phyloP scores from a whole-genome alignment of 2,113 vertebrate species.

The Pluvianellus socialis region DNA sequence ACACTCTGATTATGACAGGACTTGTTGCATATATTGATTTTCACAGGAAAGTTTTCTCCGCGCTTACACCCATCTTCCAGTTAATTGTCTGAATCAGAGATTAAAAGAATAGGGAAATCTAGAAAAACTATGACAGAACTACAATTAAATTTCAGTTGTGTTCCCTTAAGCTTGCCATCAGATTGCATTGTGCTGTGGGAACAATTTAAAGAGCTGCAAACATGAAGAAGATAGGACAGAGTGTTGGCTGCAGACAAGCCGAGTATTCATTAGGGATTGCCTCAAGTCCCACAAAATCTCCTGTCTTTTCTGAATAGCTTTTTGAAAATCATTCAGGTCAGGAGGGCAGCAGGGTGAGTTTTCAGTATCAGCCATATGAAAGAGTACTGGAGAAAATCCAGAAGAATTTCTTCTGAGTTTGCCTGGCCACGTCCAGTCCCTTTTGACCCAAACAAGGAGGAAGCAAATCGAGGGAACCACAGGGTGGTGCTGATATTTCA shows the following conservation, averaged over 20 bases:
- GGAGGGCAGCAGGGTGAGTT: background rate
- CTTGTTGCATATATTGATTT: background rate
- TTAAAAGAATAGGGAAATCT: background rate
- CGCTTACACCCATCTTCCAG: background rate
- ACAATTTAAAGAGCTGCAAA: background rate
- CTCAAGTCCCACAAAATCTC: background rate
- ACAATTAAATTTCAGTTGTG: background rate
- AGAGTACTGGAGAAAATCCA: background rate
- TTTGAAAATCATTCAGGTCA: background rate
- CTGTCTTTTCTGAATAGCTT: background rate
- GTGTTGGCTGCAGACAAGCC: background rate
- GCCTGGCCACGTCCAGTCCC: background rate
- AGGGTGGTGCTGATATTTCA: slow-evolving; percentile 10
- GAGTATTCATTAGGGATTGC: background rate
- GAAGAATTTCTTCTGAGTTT: background rate
- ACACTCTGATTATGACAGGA: background rate
- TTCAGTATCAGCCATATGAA: background rate
- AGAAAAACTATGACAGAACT: background rate
- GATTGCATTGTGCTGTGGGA: background rate
- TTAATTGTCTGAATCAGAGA: background rate
- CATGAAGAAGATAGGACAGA: background rate
- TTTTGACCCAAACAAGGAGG: background rate
- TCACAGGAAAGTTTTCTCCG: background rate
- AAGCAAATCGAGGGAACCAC: background rate
- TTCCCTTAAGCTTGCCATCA: background rate